Base-by-base conservation (phyloP, 1,140 invertebrate genomes). In the Platyura marginata region DNA sequence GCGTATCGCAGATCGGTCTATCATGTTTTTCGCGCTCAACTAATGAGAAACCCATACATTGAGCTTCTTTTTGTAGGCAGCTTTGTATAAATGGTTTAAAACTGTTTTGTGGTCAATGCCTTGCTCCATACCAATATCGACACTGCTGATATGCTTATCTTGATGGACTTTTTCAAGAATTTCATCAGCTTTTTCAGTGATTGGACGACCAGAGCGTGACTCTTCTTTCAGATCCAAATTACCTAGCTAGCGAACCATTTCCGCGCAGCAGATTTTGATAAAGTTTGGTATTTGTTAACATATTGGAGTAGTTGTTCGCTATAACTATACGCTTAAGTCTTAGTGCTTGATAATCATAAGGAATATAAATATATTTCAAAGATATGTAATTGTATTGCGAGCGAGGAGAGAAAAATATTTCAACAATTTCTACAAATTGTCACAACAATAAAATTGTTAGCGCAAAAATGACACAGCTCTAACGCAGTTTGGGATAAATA, bases 41-140 rank as follows among this genome's bases (percentile, higher is more conserved):
- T 41, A 13, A 29, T 47, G 45, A 18, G 44, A 46, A 23, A 49
- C 38, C 41, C 45, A 49, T 44, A 44, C 32, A 10, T 35, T 15
- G 34, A 37, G 18, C 39, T 21, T 23, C 20, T 49, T 47, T 45
- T 35, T 44, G 40, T 21, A 41, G 16, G 35, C 46, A 42, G 48
- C 48, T 46, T 34, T 47, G 11, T 47, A 29, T 33, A 50, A 41
- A 48, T 47, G 47, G 20, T 45, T 46, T 22, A 48, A 44, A 44
- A 48, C 32, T 36, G 44, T 47, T 48, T 48, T 39, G 38, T 34
- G 22, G 35, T 33, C 13, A 34, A 42, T 33, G n/a, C 8, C 19
- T 9, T 6, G 9, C 23, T 37, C 41, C 41, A 38, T 15, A 11
- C 9, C 41, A 9, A 42, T 42, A 23, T 36, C 23, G 19, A 9